These are phyloP conservation scores for Lepisosteus osseus DNA, from an alignment of 2,113 vertebrate genomes.

Conservation along the genomic window DNA sequence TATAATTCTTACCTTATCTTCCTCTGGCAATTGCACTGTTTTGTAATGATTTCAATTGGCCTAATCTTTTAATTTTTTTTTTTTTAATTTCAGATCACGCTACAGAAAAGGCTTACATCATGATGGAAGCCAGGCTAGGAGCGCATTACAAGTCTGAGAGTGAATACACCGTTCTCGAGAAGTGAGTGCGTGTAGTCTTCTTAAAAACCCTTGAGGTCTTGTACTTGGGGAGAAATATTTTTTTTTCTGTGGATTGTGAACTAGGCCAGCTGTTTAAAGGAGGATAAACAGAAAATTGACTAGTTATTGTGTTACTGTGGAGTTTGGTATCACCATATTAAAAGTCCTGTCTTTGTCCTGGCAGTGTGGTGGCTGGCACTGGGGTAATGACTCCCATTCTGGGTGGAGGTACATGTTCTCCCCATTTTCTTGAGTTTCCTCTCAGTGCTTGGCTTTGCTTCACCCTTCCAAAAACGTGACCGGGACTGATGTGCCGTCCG, in stretches of 20 bases:
- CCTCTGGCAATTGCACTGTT: background rate
- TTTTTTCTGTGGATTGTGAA: background rate
- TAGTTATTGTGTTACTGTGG: no score
- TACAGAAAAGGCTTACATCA: conserved; percentile 75
- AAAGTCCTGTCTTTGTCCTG: no score
- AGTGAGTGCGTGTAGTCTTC: conserved; percentile 58
- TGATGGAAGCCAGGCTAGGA: conserved; percentile 92
- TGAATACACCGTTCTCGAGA: conserved; percentile 88
- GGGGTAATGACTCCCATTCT: no score
- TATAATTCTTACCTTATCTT: background rate
- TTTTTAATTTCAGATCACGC: conserved; percentile 66
- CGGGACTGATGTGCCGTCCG: no score
- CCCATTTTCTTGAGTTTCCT: background rate
- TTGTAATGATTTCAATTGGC: background rate
- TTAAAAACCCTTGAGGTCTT: no score
- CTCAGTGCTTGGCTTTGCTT: background rate
- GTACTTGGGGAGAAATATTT: no score
- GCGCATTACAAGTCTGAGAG: conserved; percentile 85
- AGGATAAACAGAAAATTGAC: no score
- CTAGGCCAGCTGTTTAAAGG: no score
- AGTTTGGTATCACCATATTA: no score
- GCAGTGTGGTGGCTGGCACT: no score
- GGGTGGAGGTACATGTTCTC: background rate
- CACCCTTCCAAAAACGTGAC: no score
- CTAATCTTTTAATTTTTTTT: background rate